Conservation (phyloP, 2,888 invertebrate genomes). For the Drosophila atripex region DNA sequence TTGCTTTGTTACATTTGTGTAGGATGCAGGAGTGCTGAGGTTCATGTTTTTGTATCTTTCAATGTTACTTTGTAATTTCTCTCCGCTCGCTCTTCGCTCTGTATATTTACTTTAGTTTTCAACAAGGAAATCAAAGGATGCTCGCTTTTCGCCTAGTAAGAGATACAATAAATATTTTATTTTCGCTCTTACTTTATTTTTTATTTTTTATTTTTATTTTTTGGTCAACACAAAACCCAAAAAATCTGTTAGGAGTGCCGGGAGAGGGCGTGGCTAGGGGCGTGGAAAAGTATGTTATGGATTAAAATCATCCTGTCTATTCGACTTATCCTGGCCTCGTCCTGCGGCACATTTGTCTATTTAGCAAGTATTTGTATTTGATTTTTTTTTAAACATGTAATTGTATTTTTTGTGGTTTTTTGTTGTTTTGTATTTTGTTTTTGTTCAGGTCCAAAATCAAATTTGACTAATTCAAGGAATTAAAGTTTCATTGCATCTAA, state of each 20-base stretch:
- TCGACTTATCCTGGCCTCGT: constrained; percentile 17
- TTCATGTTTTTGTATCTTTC: constrained; percentile 81
- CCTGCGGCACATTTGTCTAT: constrained; percentile 55
- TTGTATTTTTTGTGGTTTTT: constrained; percentile 49
- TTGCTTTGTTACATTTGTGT: constrained; percentile 77
- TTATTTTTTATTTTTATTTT: background rate
- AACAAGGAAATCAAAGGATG: constrained; percentile 73
- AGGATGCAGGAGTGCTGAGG: constrained; percentile 82
- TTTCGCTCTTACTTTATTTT: constrained; percentile 16
- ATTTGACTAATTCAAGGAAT: constrained; percentile 82
- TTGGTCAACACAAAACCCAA: constrained; percentile 51
- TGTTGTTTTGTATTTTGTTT: constrained; percentile 49
- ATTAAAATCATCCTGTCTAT: constrained; percentile 4
- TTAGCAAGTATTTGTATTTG: constrained; percentile 55
- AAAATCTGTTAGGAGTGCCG: constrained; percentile 54
- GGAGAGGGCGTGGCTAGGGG: constrained; percentile 5
- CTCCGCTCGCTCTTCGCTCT: constrained; percentile 55
- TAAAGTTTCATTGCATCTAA: constrained; percentile 81
- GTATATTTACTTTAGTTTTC: constrained; percentile 76
- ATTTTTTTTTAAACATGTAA: constrained; percentile 46
- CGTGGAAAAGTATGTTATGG: background rate
- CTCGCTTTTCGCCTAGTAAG: constrained; percentile 32
- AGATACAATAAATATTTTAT: constrained; percentile 67
- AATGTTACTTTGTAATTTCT: constrained; percentile 78
- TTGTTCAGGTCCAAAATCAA: constrained; percentile 82